These are phyloP conservation scores for Alsophila aescularia DNA, from an alignment of 2,888 invertebrate species.

Conservation along the genomic window DNA sequence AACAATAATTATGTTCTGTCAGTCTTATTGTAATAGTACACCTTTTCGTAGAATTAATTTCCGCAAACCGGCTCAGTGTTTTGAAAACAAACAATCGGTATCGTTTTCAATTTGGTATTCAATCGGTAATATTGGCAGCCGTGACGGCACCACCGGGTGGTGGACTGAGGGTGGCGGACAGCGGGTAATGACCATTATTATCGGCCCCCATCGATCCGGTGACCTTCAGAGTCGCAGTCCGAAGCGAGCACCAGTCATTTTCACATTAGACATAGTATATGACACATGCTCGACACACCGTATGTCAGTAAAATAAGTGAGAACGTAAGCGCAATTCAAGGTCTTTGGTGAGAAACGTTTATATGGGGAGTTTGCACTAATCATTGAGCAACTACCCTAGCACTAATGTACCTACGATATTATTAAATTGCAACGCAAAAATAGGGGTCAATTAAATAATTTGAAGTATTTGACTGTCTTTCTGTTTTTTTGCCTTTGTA, in stretches of 20 bases:
- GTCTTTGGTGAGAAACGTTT: too few species aligned
- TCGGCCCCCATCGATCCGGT: conserved; percentile 39
- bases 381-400: too few species aligned
- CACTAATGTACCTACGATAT: too few species aligned
- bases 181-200: conserved; percentile 51
- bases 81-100: conserved; percentile 11
- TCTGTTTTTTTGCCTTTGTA: too few species aligned
- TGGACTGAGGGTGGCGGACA: conserved; percentile 23
- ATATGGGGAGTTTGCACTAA: too few species aligned
- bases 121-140: conserved; percentile 16
- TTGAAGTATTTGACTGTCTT: too few species aligned
- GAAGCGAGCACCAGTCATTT: background rate
- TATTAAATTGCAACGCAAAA: too few species aligned
- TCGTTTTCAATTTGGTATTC: conserved; percentile 24
- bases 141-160: conserved; percentile 20
- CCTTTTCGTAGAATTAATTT: conserved; percentile 21
- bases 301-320: too few species aligned
- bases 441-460: too few species aligned
- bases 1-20: background rate
- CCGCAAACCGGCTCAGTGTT: conserved; percentile 13
- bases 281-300: background rate
- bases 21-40: background rate
- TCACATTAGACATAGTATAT: conserved; percentile 3
- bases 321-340: too few species aligned
- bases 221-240: conserved; percentile 43